phyloP scores from a whole-genome alignment of 2,888 invertebrate species.

The Cantharis nigra region DNA sequence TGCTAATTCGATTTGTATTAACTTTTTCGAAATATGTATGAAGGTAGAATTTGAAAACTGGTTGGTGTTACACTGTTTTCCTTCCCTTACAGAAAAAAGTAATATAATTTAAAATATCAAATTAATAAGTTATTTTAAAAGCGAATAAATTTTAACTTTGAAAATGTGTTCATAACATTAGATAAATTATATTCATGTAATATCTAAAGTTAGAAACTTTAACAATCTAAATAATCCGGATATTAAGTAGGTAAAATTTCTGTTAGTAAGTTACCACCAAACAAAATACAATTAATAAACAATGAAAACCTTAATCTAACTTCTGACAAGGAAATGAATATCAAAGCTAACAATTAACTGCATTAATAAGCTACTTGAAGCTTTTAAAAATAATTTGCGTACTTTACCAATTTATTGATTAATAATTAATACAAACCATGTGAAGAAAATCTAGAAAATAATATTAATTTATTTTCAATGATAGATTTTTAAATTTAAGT shows the following conservation, averaged over 20 bases:
- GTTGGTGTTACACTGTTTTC: too few relatives aligned
- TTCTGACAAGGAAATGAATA: background rate
- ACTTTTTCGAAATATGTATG: too few relatives aligned
- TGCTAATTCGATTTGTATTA: too few relatives aligned
- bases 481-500: slow-evolving; percentile 1
- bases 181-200: background rate
- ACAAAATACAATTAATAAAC: background rate
- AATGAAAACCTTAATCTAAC: background rate
- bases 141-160: background rate
- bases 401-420: background rate
- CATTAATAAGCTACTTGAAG: background rate
- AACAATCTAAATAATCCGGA: background rate
- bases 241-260: background rate
- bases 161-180: background rate
- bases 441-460: background rate
- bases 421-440: background rate
- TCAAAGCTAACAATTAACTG: background rate
- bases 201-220: background rate
- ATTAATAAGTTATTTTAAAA: background rate
- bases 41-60: too few relatives aligned
- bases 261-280: background rate
- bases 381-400: background rate
- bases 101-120: too few relatives aligned
- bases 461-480: background rate
- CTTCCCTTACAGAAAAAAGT: too few relatives aligned